phyloP scores from a whole-genome alignment of 2,888 invertebrate genomes.

The Aleiodes alternator region DNA sequence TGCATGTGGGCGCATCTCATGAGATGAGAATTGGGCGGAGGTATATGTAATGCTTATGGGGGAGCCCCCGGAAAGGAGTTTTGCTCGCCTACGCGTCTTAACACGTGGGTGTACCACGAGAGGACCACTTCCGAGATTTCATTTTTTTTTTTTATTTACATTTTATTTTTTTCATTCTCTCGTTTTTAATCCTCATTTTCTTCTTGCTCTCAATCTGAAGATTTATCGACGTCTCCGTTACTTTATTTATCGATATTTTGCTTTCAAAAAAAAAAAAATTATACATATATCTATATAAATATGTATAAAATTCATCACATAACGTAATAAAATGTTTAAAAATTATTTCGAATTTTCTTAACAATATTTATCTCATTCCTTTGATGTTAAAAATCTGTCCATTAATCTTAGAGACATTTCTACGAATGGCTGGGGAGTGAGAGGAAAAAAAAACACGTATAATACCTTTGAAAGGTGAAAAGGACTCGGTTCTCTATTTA shows the following conservation, averaged over 20 bases:
- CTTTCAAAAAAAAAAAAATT: not conserved
- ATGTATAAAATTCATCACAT: not conserved
- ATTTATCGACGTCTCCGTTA: constrained; percentile 30
- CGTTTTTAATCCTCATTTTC: constrained; percentile 30
- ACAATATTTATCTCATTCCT: constrained; percentile 7
- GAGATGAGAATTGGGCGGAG: constrained; percentile 31
- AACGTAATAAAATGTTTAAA: not conserved
- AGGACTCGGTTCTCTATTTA: constrained; percentile 27
- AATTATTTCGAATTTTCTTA: not conserved
- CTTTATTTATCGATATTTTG: constrained; percentile 26
- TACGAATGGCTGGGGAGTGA: constrained; percentile 38
- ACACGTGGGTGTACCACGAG: constrained; percentile 29
- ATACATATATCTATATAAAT: not conserved
- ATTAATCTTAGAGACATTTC: constrained; percentile 41
- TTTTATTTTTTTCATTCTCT: constrained; percentile 9
- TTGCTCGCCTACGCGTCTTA: constrained; percentile 26
- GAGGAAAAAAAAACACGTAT: constrained; percentile 33
- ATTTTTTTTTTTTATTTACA: constrained; percentile 8
- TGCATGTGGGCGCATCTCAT: constrained; percentile 18
- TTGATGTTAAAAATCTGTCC: constrained; percentile 27
- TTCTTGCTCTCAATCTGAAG: constrained; percentile 27
- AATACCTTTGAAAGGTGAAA: constrained; percentile 36
- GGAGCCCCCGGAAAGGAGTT: constrained; percentile 29
- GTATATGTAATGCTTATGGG: constrained; percentile 32
- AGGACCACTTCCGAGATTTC: constrained; percentile 37